Conservation (phyloP, 1,140 invertebrate genomes). For the Calliopsis andreniformis region DNA sequence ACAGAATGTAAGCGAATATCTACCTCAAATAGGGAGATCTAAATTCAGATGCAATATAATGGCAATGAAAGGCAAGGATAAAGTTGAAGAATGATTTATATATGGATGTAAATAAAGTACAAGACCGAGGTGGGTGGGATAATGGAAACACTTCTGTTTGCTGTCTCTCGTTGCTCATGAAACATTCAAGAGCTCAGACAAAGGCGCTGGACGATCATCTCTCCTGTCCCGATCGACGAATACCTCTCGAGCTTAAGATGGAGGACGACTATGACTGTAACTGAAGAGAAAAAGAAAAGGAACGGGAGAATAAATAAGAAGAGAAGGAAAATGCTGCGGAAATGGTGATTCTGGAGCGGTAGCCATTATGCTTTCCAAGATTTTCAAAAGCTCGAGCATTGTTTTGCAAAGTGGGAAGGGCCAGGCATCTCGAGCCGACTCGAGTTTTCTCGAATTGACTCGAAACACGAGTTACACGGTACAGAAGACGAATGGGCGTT, state of each 20-base stretch:
- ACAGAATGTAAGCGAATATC: too few relatives aligned
- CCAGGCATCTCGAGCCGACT: slow-evolving; percentile 20
- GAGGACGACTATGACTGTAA: neutral
- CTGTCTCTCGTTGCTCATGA: slow-evolving; percentile 11
- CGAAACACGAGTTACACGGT: slow-evolving; percentile 27
- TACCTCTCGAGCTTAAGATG: neutral
- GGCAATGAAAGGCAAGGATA: too few relatives aligned
- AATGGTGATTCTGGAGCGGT: slow-evolving; percentile 14
- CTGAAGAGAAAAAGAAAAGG: neutral
- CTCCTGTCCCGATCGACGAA: slow-evolving; percentile 15
- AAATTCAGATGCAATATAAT: too few relatives aligned
- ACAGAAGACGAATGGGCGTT: slow-evolving; percentile 46
- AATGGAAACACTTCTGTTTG: slow-evolving; percentile 22
- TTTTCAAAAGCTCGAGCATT: slow-evolving; percentile 36
- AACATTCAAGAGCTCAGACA: slow-evolving; percentile 30
- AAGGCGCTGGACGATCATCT: slow-evolving; percentile 17
- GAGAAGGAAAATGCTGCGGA: neutral
- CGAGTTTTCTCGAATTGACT: slow-evolving; percentile 19
- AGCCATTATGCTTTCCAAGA: slow-evolving; percentile 21
- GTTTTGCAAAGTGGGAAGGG: slow-evolving; percentile 22
- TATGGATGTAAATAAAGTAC: slow-evolving; percentile 23
- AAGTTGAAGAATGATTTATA: slow-evolving; percentile 25
- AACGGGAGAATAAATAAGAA: too few relatives aligned
- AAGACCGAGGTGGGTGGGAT: slow-evolving; percentile 13
- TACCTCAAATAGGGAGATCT: too few relatives aligned